Conservation (phyloP, 1,140 invertebrate genomes). For the Macrocentrus cingulum region DNA sequence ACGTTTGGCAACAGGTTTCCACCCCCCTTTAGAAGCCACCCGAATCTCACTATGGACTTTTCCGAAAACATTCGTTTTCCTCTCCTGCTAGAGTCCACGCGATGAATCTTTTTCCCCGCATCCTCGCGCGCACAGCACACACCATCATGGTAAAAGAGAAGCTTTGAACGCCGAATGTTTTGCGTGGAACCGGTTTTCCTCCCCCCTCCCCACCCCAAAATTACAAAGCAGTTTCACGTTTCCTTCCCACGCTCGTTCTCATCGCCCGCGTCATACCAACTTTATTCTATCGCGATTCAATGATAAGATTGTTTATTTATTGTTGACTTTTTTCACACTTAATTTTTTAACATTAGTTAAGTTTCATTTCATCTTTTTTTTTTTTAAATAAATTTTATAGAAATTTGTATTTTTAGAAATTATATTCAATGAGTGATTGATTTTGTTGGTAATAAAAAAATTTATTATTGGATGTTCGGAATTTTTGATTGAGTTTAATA, state of each 20-base stretch:
- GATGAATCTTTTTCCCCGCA: background rate
- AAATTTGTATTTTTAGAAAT: too few relatives aligned
- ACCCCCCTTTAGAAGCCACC: constrained; percentile 37
- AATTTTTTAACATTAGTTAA: too few relatives aligned
- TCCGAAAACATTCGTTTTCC: constrained; percentile 46
- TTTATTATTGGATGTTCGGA: too few relatives aligned
- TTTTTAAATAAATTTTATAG: too few relatives aligned
- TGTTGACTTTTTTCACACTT: background rate
- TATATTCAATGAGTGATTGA: too few relatives aligned
- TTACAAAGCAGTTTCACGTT: constrained; percentile 31
- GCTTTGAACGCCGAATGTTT: constrained; percentile 37
- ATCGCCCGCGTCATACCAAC: constrained; percentile 24
- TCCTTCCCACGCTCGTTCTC: constrained; percentile 30
- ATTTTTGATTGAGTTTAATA: too few relatives aligned
- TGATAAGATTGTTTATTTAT: constrained; percentile 6
- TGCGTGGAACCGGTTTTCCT: constrained; percentile 50
- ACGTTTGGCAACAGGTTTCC: constrained; percentile 51
- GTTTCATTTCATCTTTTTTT: too few relatives aligned
- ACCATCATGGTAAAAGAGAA: constrained; percentile 1
- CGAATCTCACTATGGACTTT: constrained; percentile 38
- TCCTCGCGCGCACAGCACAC: background rate
- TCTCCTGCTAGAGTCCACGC: background rate
- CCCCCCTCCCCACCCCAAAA: constrained; percentile 27
- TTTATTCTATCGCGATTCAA: constrained; percentile 16
- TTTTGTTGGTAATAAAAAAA: too few relatives aligned